Percentiles rank a stretch among this genome's conserved stretches.
These are phyloP conservation scores for Drosophila stalkeri DNA, from an alignment of 2,888 invertebrate genomes.

Conservation along the genomic window DNA sequence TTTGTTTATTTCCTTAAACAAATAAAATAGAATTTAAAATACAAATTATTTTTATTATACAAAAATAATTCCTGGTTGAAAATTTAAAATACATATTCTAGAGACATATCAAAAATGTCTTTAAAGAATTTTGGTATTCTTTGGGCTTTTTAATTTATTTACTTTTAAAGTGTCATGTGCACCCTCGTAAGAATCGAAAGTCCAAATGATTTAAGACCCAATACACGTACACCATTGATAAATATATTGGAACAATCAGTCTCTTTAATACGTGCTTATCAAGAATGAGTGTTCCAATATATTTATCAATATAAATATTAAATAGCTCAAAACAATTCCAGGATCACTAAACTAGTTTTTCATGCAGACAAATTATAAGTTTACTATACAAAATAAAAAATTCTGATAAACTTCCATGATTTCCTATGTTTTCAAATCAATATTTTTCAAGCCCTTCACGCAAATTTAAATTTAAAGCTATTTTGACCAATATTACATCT, in stretches of 20 bases:
- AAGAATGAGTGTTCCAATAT: no score
- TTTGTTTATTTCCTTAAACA: background rate
- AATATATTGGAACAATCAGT: conserved; percentile 28
- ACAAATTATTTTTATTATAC: background rate
- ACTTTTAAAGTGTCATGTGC: background rate
- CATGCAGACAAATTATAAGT: background rate
- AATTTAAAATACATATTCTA: background rate
- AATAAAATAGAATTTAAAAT: background rate
- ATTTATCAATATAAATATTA: conserved; percentile 7
- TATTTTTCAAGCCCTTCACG: background rate
- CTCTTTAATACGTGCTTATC: conserved; percentile 14
- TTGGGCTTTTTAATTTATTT: background rate
- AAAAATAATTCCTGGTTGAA: background rate
- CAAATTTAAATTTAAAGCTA: no score
- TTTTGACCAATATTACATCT: background rate
- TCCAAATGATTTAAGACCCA: background rate
- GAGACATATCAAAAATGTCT: background rate
- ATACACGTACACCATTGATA: conserved; percentile 42
- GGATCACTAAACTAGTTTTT: no score
- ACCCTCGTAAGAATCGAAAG: conserved; percentile 35
- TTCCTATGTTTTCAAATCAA: background rate
- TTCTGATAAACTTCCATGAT: background rate
- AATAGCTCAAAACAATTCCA: background rate
- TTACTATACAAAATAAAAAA: background rate
- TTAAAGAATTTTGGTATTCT: background rate